Conservation (phyloP, 2,888 invertebrate genomes). For the Stramonita haemastoma region DNA sequence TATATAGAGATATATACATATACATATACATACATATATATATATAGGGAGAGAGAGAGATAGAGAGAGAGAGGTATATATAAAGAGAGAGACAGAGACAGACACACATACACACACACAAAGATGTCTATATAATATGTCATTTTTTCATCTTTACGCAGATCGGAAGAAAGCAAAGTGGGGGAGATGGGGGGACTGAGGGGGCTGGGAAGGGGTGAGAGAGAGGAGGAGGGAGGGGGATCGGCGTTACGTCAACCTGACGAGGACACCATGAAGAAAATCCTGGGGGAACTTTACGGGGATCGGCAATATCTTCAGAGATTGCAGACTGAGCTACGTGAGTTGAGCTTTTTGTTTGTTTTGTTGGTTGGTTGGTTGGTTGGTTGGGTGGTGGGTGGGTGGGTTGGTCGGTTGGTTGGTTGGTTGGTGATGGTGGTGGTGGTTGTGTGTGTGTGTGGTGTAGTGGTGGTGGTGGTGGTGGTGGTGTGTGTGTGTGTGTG, state of each 20-base stretch:
- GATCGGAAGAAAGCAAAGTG: constrained; percentile 15
- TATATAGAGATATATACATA: no score
- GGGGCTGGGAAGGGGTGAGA: constrained; percentile 10
- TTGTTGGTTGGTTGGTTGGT: not conserved
- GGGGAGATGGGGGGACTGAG: constrained; percentile 21
- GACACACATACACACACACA: no score
- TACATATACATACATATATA: no score
- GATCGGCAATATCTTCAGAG: constrained; percentile 46
- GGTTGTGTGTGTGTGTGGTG: no score
- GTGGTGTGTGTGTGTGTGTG: no score
- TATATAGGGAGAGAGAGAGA: no score
- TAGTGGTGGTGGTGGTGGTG: no score
- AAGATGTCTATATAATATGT: no score
- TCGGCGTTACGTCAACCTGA: constrained; percentile 18
- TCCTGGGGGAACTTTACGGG: constrained; percentile 47
- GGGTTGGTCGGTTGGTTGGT: not conserved
- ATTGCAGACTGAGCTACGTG: constrained; percentile 44
- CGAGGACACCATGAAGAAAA: constrained; percentile 44
- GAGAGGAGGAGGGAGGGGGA: not conserved
- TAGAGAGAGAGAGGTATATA: no score
- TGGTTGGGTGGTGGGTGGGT: not conserved
- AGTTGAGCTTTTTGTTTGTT: not conserved
- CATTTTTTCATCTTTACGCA: not conserved
- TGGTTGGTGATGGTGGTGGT: no score
- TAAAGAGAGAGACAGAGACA: no score